Conservation (phyloP, 2,797 vertebrate genomes). For the Amphiprion clarkii region DNA sequence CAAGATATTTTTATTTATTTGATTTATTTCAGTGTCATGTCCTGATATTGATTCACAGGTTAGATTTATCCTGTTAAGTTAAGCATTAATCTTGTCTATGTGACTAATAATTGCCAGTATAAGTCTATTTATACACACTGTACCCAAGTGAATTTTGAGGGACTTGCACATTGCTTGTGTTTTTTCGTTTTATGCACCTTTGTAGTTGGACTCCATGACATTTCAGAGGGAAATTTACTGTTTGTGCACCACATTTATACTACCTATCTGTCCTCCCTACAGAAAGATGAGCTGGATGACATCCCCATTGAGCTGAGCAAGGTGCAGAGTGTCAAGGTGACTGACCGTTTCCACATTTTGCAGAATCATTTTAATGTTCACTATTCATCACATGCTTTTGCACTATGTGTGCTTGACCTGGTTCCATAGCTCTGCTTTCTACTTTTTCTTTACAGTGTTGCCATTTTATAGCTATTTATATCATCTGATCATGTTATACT, state of each 20-base stretch:
- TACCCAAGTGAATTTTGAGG: too few relatives aligned
- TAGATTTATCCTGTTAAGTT: too few relatives aligned
- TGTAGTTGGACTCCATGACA: too few relatives aligned
- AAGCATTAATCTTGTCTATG: too few relatives aligned
- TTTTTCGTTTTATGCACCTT: too few relatives aligned
- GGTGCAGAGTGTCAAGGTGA: conserved; percentile 94
- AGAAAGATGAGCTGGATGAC: conserved; percentile 95
- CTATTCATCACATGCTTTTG: not conserved
- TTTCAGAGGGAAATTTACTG: too few relatives aligned
- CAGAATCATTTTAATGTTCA: not conserved
- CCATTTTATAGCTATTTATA: not conserved
- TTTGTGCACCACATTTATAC: not conserved
- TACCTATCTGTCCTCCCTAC: conserved; percentile 27
- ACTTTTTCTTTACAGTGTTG: not conserved
- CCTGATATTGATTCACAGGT: too few relatives aligned
- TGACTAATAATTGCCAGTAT: too few relatives aligned
- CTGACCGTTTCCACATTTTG: not conserved
- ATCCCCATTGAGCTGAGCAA: conserved; percentile 96
- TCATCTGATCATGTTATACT: not conserved
- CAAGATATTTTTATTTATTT: too few relatives aligned
- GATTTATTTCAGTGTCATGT: too few relatives aligned
- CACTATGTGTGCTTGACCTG: not conserved
- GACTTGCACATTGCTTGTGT: too few relatives aligned
- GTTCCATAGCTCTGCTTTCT: not conserved
- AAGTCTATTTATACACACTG: too few relatives aligned